Conservation (phyloP, 2,888 invertebrate genomes). For the Agonum fuliginosum region DNA sequence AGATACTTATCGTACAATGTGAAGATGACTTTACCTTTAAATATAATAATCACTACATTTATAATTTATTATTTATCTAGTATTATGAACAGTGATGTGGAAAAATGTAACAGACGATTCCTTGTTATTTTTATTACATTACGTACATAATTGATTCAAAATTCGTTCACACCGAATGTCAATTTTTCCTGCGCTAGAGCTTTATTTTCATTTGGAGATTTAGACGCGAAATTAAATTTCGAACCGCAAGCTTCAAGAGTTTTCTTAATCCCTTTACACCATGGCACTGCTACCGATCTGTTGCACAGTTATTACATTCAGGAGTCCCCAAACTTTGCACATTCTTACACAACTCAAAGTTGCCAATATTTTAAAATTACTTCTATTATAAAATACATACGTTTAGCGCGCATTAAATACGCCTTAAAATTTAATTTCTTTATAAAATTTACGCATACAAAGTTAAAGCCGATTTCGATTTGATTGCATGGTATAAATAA, state of each 20-base stretch:
- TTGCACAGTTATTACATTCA: conserved; percentile 32
- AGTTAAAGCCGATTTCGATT: conserved; percentile 57
- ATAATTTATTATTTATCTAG: conserved; percentile 58
- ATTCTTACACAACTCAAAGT: conserved; percentile 53
- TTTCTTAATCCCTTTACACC: conserved; percentile 45
- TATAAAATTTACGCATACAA: conserved; percentile 46
- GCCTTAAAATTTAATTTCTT: conserved; percentile 47
- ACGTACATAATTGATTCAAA: conserved; percentile 52
- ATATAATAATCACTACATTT: conserved; percentile 54
- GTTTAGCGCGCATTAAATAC: conserved; percentile 54
- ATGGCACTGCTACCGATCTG: conserved; percentile 55
- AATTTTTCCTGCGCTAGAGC: conserved; percentile 39
- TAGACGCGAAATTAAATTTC: conserved; percentile 52
- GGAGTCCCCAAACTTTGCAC: conserved; percentile 52
- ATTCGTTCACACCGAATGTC: conserved; percentile 52
- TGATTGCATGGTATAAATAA: conserved; percentile 48
- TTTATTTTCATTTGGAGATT: conserved; percentile 16
- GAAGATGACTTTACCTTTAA: conserved; percentile 41
- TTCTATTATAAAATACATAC: conserved; percentile 55
- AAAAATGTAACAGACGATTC: conserved; percentile 57
- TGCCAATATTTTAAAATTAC: conserved; percentile 56
- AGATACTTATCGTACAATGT: conserved; percentile 44
- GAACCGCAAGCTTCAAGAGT: conserved; percentile 52
- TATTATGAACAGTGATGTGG: conserved; percentile 57
- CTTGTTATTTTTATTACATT: conserved; percentile 52